These are phyloP conservation scores for Caerostris extrusa DNA, from an alignment of 1,140 invertebrate species.

Conservation along the genomic window DNA sequence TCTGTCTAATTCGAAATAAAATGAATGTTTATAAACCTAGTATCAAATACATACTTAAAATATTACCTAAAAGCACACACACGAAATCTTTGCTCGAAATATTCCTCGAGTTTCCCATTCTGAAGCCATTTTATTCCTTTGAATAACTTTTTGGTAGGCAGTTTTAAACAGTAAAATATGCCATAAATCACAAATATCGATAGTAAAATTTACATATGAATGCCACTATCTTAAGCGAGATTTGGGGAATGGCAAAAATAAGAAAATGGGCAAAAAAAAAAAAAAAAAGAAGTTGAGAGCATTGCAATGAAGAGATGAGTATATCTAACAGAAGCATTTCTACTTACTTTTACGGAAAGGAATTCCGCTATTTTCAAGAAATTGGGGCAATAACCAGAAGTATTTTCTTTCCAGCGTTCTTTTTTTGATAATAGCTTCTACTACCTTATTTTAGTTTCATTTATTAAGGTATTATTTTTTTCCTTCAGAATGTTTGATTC, in stretches of 20 bases:
- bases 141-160: constrained; percentile 7
- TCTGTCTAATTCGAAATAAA: no score
- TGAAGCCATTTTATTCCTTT: constrained; percentile 1
- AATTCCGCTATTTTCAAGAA: constrained; percentile 27
- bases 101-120: not conserved
- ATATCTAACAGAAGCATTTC: not conserved
- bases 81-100: no score
- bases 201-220: constrained; percentile 18
- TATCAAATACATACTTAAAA: no score
- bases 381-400: constrained; percentile 58
- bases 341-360: constrained; percentile 8
- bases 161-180: not conserved
- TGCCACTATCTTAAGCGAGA: not conserved
- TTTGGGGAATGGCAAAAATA: not conserved
- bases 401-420: not conserved
- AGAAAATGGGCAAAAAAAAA: not conserved
- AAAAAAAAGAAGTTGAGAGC: not conserved
- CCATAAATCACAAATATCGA: constrained; percentile 2
- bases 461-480: not conserved
- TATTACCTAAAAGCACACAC: no score
- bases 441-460: not conserved
- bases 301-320: constrained; percentile 20
- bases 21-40: no score
- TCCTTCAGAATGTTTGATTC: not conserved
- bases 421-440: constrained; percentile 41